These are phyloP conservation scores for Nycteola revayana DNA, from an alignment of 2,888 invertebrate genomes.

Conservation along the genomic window DNA sequence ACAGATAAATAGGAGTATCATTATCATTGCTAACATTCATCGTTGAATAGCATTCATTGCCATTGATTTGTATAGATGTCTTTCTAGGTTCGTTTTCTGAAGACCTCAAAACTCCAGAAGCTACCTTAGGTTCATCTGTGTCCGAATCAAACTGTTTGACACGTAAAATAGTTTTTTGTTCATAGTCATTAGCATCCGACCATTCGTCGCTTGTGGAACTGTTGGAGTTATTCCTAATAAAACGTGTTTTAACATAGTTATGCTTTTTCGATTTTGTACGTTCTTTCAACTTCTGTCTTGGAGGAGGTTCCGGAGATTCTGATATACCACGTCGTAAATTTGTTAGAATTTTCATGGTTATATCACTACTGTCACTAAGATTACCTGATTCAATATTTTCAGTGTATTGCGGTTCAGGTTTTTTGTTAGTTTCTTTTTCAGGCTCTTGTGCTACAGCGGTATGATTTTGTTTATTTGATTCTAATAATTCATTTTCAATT, in stretches of 20 bases:
- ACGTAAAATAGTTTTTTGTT: slow-evolving; percentile 68
- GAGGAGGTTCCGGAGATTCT: slow-evolving; percentile 75
- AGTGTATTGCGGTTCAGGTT: slow-evolving; percentile 12
- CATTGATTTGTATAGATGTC: slow-evolving; percentile 89
- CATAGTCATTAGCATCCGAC: slow-evolving; percentile 73
- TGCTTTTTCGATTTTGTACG: slow-evolving; percentile 67
- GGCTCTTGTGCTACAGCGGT: no score
- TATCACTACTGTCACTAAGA: slow-evolving; percentile 71
- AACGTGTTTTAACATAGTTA: slow-evolving; percentile 76
- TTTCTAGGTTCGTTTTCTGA: slow-evolving; percentile 73
- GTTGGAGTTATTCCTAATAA: slow-evolving; percentile 68
- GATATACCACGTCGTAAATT: slow-evolving; percentile 68
- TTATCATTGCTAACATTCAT: slow-evolving; percentile 87
- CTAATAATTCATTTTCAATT: slow-evolving; percentile 47
- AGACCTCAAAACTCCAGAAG: slow-evolving; percentile 42
- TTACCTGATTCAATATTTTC: slow-evolving; percentile 59
- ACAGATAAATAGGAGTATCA: slow-evolving; percentile 86
- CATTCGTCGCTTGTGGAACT: slow-evolving; percentile 79
- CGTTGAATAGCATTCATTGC: slow-evolving; percentile 88
- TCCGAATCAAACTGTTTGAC: slow-evolving; percentile 78
- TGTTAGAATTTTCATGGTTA: slow-evolving; percentile 63
- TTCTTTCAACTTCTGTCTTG: slow-evolving; percentile 65
- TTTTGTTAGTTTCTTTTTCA: not conserved
- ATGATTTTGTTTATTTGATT: slow-evolving; percentile 24
- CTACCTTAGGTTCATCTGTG: slow-evolving; percentile 52